phyloP scores from a whole-genome alignment of 2,888 invertebrate species.

The Embidobia sp. region DNA sequence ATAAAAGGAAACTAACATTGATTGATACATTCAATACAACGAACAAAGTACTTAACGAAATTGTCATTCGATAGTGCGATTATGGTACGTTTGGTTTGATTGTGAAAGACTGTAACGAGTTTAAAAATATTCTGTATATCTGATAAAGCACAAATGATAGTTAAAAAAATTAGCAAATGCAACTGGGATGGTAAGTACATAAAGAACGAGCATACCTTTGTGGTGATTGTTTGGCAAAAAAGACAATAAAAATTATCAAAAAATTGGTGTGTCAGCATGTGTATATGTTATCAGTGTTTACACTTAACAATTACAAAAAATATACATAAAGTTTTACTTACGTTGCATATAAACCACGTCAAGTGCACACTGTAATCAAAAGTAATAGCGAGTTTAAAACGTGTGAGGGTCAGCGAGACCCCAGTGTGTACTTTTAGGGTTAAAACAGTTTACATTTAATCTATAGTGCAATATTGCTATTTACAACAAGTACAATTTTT shows the following conservation, averaged over 20 bases:
- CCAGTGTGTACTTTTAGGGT: constrained; percentile 46
- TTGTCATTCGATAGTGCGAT: too few species aligned
- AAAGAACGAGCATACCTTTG: constrained; percentile 24
- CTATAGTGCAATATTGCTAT: constrained; percentile 36
- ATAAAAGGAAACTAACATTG: too few species aligned
- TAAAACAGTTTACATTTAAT: constrained; percentile 35
- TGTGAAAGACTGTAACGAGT: too few species aligned
- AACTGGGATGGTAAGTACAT: background rate
- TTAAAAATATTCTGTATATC: too few species aligned
- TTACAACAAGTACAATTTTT: constrained; percentile 41
- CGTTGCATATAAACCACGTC: constrained; percentile 59
- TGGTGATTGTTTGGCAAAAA: constrained; percentile 23
- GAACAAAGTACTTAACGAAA: too few species aligned
- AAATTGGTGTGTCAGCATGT: constrained; percentile 43
- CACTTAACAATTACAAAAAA: constrained; percentile 60
- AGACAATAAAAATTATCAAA: constrained; percentile 46
- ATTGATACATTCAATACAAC: too few species aligned
- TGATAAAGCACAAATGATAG: too few species aligned
- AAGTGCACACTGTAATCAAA: constrained; percentile 63
- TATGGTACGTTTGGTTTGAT: too few species aligned
- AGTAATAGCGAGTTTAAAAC: constrained; percentile 57
- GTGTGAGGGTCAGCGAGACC: constrained; percentile 45
- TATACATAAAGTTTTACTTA: constrained; percentile 61
- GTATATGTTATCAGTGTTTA: constrained; percentile 37
- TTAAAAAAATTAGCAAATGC: too few species aligned